Conservation (phyloP, 2,888 invertebrate species). For the Halictus ligatus region DNA sequence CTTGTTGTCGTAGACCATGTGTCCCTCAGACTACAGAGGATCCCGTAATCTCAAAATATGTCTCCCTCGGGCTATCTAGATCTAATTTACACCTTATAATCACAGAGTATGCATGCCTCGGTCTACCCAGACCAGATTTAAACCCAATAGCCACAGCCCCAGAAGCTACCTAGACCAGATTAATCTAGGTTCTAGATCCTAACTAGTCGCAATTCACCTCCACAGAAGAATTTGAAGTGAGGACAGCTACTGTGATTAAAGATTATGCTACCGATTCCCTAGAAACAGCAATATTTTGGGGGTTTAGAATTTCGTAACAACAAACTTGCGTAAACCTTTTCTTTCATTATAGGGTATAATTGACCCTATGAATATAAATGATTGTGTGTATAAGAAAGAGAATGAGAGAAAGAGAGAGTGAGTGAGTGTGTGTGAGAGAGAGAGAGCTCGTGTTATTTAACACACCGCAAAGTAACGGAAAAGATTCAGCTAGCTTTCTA, state of each 20-base stretch:
- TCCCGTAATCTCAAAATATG: neutral
- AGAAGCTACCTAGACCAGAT: neutral
- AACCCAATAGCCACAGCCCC: neutral
- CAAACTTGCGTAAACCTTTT: constrained; percentile 55
- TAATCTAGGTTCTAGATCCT: neutral
- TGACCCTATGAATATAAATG: constrained; percentile 38
- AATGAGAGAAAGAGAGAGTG: neutral
- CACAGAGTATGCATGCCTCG: neutral
- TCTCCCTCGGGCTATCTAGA: neutral
- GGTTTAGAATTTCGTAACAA: constrained; percentile 12
- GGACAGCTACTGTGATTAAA: constrained; percentile 3
- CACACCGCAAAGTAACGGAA: constrained; percentile 28
- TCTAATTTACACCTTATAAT: neutral
- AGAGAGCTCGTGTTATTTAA: constrained; percentile 37
- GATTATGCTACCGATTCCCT: constrained; percentile 27
- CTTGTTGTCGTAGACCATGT: constrained; percentile 2
- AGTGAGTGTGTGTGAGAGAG: neutral
- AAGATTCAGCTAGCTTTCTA: constrained; percentile 44
- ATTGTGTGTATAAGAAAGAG: neutral
- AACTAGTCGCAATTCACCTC: constrained; percentile 1
- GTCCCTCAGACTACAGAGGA: neutral
- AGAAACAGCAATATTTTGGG: constrained; percentile 34
- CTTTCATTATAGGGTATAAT: constrained; percentile 34
- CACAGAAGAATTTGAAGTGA: constrained; percentile 2
- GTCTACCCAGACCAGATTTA: neutral